Percentiles rank a stretch among this genome's conserved stretches.
Evolutionary conservation across 2,797 vertebrate species (phyloP).

Genomic region (Periparus ater): DNA sequence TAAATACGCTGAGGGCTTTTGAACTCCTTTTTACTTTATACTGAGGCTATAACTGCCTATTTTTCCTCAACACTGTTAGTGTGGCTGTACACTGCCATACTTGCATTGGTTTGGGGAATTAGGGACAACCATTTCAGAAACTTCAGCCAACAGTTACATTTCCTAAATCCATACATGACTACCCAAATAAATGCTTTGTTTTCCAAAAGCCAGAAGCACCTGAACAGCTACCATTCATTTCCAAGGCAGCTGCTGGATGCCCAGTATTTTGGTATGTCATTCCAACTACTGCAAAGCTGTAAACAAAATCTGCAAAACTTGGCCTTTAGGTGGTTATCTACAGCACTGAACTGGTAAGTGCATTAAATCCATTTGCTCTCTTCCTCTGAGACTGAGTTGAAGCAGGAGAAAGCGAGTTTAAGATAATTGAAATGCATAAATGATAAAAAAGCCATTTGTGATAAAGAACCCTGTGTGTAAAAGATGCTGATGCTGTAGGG

Average conservation of each 20-base stretch:
- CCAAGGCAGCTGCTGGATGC: neutral
- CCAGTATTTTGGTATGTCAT: neutral
- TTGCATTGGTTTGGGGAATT: neutral
- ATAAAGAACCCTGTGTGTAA: neutral
- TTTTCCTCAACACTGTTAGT: neutral
- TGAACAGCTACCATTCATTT: neutral
- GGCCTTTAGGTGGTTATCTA: neutral
- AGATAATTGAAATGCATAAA: neutral
- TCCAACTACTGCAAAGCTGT: neutral
- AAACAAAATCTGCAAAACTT: slow-evolving; percentile 25
- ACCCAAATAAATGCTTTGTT: neutral
- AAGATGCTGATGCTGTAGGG: neutral
- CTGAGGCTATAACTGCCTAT: neutral
- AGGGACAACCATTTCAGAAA: neutral
- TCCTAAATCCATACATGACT: neutral
- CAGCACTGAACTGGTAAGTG: neutral
- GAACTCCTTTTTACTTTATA: neutral
- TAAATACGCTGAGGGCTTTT: neutral
- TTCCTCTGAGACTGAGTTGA: neutral
- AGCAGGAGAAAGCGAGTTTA: neutral
- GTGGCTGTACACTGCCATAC: neutral
- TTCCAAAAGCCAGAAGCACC: slow-evolving; percentile 7
- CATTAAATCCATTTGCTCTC: neutral
- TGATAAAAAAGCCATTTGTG: neutral
- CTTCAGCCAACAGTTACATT: neutral